Base-by-base conservation (phyloP, 2,888 invertebrate species). In the Chesias legatella region DNA sequence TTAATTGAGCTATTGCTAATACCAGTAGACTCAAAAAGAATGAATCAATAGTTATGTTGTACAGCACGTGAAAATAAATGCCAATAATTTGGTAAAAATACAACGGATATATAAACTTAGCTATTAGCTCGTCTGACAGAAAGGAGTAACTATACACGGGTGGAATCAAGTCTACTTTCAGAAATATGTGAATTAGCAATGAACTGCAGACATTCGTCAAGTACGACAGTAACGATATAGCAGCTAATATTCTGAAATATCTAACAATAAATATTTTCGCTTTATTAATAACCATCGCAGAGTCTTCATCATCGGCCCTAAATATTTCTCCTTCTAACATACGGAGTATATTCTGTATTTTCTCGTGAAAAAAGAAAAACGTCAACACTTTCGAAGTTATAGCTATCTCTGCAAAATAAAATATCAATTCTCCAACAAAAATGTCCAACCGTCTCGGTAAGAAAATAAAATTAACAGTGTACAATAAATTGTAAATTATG, bases 51-150 rank as follows among this genome's bases (percentile, higher is more conserved):
- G 72, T 74, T 0, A 80, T 3, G 51, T 72, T 70, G 22, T 51
- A 72, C 3, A 67, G 53, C 71, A 80, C 67, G 20, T 66, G 59
- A 13, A 67, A 56, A 53, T 70, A 59, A 37, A 80, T 75, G 0
- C 73, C 73, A 7, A 68, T 1, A 26, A 44, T n/a, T 49, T 83
- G 77, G 35, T 79, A 82, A 0, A 71, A 53, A 46, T 72, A 82
- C 7, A 81, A 20, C 0, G 60, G 61, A 43, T 77, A 78, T 26
- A 71, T 56, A 36, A 58, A 67, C 4, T 4, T 52, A 5, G 67
- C 33, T 33, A 35, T 70, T 0, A 63, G 34, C 8, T 56, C 47
- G 0, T 73, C 64, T 0, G 72, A 50, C 1, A 82, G 13, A 48
- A 82, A 82, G 1, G 60, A 64, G 40, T 71, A 82, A 39, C 65